A percentile compares a stretch with the other conserved stretches of the same genome.
phyloP scores from a whole-genome alignment of 1,140 invertebrate genomes.

The Ceratosolen fusciceps region DNA sequence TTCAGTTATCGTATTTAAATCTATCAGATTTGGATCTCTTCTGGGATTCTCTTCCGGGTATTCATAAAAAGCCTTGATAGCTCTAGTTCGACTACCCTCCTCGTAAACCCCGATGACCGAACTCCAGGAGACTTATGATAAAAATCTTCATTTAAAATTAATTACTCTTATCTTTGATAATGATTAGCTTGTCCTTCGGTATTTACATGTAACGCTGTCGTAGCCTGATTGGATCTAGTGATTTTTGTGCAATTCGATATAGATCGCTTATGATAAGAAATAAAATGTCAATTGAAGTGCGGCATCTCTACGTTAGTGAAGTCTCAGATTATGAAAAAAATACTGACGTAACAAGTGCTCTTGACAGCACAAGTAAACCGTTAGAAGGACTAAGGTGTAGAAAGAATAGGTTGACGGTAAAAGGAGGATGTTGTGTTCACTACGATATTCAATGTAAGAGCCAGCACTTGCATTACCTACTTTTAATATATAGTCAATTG shows the following conservation, averaged over 20 bases:
- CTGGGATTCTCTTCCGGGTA: no score
- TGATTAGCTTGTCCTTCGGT: neutral
- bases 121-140: no score
- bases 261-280: neutral
- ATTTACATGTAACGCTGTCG: neutral
- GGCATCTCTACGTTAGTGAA: neutral
- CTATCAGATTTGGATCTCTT: neutral
- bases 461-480: neutral
- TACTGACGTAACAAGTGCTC: neutral
- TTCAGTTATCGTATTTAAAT: no score
- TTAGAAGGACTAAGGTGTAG: neutral
- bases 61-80: no score
- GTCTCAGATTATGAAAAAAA: neutral
- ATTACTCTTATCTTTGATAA: no score
- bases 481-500: no score
- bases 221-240: no score
- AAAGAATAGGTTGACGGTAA: neutral
- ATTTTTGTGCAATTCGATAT: neutral
- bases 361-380: neutral
- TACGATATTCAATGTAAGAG: neutral
- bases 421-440: neutral
- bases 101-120: no score
- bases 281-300: constrained; percentile 27
- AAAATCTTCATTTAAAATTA: no score
- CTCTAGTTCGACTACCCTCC: no score